Conservation (phyloP, 92 coral and sea anemone genomes). For the Parazoanthus darwini region DNA sequence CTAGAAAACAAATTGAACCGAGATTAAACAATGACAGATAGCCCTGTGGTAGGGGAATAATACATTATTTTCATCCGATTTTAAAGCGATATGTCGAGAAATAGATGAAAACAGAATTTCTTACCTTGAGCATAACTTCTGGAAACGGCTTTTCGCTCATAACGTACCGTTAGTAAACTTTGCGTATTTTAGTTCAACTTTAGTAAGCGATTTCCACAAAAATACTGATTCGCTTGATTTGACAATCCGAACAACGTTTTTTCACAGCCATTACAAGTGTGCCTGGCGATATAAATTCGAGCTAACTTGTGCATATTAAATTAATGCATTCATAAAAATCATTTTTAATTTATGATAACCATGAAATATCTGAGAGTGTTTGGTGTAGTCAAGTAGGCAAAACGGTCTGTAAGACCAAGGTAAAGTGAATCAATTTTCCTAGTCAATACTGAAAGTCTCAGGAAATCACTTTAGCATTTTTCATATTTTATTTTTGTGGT, state of each 20-base stretch:
- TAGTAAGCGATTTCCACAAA: background rate
- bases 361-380: background rate
- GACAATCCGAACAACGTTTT: background rate
- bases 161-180: background rate
- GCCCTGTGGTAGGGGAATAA: background rate
- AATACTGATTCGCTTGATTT: background rate
- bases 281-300: background rate
- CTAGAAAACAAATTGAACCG: background rate
- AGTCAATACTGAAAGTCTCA: background rate
- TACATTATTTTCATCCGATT: background rate
- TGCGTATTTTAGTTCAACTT: background rate
- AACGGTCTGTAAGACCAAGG: background rate
- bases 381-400: background rate
- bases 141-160: background rate
- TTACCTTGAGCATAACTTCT: background rate
- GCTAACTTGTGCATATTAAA: constrained; percentile 31
- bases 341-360: constrained; percentile 15
- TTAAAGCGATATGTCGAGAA: background rate
- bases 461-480: background rate
- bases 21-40: background rate
- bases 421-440: background rate
- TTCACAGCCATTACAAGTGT: constrained; percentile 1
- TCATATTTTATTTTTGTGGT: background rate
- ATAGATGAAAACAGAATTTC: background rate
- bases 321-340: constrained; percentile 6